Evolutionary conservation across 2,888 invertebrate genomes (phyloP), one percentile per base, ranked within the genome.

Genomic region (Deilephila elpenor): DNA sequence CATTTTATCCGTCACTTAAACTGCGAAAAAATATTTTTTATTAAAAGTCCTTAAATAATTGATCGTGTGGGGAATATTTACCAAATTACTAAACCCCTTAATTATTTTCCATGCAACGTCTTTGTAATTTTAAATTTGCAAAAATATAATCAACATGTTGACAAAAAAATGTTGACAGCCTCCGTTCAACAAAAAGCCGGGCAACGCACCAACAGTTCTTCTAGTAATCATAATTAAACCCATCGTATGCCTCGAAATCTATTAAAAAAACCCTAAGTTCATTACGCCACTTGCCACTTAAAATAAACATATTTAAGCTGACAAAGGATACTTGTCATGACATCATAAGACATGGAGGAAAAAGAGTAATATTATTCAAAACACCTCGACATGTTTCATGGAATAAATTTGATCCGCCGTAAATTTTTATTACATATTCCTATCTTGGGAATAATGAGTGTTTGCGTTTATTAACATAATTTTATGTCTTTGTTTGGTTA

Each of bases 391-490:
- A 11, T 44, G 44, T 44, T 17, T 67, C 25, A 20, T 25, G 67
- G 67, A 67, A 67, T 67, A 67, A 67, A 67, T 67, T 67, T 67
- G 17, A 25, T 14, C 51, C 51, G 51, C 20, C 67, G 44, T 67
- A 67, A 67, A 67, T 67, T 67, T 67, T 67, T 67, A 67, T 51
- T 67, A 67, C 67, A 67, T 29, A 51, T 67, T 67, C 67, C 51
- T 51, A 67, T 64, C 64, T 44, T 37, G 34, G 1, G 25, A 51
- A 67, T 51, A 67, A 67, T 51, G 44, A 67, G 51, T 67, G 37
- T 64, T 64, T 44, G 44, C 25, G 44, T 67, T 67, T 51, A 25
- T 67, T 44, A 67, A 51, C 67, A 67, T 62, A 62, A 62, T 51
- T 67, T 25, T 67, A 67, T 67, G 20, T 62, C 32, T 34, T 34